phyloP scores from a whole-genome alignment of 2,113 vertebrate genomes.

The Menidia beryllina region DNA sequence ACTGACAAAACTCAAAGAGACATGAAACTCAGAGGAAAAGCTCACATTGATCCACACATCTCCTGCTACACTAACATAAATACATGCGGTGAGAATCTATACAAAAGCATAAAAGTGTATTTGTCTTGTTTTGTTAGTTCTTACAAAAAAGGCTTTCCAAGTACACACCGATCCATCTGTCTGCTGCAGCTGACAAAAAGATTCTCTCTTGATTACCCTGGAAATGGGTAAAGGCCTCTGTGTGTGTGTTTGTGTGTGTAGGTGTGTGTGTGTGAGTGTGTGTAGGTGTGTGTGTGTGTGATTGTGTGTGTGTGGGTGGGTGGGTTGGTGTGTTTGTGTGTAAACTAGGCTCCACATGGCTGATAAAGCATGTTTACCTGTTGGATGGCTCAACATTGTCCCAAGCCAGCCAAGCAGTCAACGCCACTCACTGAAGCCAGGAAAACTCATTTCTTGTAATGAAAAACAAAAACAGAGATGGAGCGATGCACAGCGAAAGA shows the following conservation, averaged over 20 bases:
- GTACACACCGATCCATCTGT: slow-evolving; percentile 37
- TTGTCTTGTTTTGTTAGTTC: slow-evolving; percentile 21
- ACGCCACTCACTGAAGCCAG: slow-evolving; percentile 33
- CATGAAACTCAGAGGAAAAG: slow-evolving; percentile 19
- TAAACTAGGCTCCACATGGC: slow-evolving; percentile 32
- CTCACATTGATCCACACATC: slow-evolving; percentile 28
- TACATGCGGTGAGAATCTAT: slow-evolving; percentile 22
- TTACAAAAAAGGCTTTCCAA: slow-evolving; percentile 26
- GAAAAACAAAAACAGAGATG: slow-evolving; percentile 41
- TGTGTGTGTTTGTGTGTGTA: too few relatives aligned
- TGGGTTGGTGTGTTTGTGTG: slow-evolving; percentile 21
- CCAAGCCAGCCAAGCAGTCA: slow-evolving; percentile 52
- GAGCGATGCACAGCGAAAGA: slow-evolving; percentile 21
- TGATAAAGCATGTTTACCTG: slow-evolving; percentile 68
- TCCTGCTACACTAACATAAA: neutral
- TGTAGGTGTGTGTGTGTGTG: too few relatives aligned
- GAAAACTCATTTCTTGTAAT: slow-evolving; percentile 47
- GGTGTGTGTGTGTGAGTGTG: too few relatives aligned
- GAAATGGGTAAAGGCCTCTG: slow-evolving; percentile 26
- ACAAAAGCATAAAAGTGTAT: slow-evolving; percentile 24
- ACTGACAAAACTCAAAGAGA: slow-evolving; percentile 57
- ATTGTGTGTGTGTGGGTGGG: too few relatives aligned
- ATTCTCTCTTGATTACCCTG: slow-evolving; percentile 37
- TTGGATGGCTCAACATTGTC: slow-evolving; percentile 35
- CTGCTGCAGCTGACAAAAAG: slow-evolving; percentile 19